These are phyloP conservation scores for Drosophila tropicalis DNA, from an alignment of 1,140 invertebrate genomes.

Conservation along the genomic window DNA sequence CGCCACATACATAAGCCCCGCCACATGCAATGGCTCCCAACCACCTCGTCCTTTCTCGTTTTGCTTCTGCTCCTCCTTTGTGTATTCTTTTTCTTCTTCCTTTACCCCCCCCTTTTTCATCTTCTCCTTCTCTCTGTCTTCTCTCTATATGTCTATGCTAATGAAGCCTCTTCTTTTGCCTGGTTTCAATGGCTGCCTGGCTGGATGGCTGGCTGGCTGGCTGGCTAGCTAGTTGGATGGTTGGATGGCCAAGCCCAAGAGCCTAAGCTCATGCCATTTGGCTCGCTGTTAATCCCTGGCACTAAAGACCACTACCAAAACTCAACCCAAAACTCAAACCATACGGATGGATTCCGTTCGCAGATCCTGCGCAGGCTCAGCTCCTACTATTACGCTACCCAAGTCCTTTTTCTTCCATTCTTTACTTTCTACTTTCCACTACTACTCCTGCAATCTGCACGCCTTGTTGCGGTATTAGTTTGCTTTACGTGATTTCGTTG, in stretches of 20 bases:
- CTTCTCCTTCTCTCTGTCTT: neutral
- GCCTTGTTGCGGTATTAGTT: conserved; percentile 81
- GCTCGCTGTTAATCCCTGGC: conserved; percentile 76
- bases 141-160: conserved; percentile 64
- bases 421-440: conserved; percentile 3
- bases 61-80: conserved; percentile 18
- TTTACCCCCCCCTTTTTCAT: conserved; percentile 19
- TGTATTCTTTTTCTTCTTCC: conserved; percentile 46
- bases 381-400: neutral
- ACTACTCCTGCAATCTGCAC: conserved; percentile 69
- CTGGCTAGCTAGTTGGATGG: conserved; percentile 22
- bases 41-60: neutral
- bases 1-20: conserved; percentile 7
- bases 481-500: conserved; percentile 81
- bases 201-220: neutral
- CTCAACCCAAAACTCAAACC: conserved; percentile 21
- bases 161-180: conserved; percentile 76
- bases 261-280: conserved; percentile 77
- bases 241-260: conserved; percentile 37
- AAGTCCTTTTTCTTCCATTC: conserved; percentile 30
- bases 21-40: conserved; percentile 1
- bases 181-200: conserved; percentile 26
- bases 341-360: conserved; percentile 1
- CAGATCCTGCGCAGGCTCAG: conserved; percentile 54
- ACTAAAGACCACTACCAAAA: conserved; percentile 72